Evolutionary conservation across 1,140 invertebrate genomes (phyloP), one percentile per base, ranked within the genome.

Genomic region (Drosophila hydei): DNA sequence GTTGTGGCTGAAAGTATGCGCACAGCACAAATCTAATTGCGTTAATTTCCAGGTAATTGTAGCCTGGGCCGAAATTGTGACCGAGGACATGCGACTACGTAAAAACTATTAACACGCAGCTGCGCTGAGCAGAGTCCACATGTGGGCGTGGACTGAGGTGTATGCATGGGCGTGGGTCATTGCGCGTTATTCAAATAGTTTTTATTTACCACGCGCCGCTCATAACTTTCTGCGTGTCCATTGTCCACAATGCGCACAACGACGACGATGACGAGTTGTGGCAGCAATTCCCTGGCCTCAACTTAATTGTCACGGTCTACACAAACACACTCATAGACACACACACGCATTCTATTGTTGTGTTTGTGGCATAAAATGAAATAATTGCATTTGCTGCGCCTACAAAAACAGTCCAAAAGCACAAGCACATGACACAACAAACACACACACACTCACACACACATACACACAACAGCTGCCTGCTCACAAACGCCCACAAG

Each of bases 131-230:
- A 12, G 3, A 42, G 18, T 19, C 59, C 61, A 55, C 42, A 36
- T 72, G 62, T 65, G 33, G 12, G 14, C 3, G n/a, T 25, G 21
- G 3, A 12, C 19, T 42, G 27, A 19, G 5, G 16, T 55, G 61
- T 33, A 25, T 42, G 64, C 6, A 43, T 45, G 23, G 72, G 63
- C 55, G 80, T 85, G 64, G 64, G 18, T 38, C 27, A 50, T 74
- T 75, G 73, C 80, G 81, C 81, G 77, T 80, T 85, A 85, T 85
- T 85, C 81, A 85, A 87, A 85, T 85, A 81, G 77, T 87, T 85
- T 87, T 70, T 43, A 76, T 77, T 72, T 70, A 63, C 81, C 74
- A 45, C 70, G 59, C 72, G 68, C 52, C 60, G 54, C 63, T 56
- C 72, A 75, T 75, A 60, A 71, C 60, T 61, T 51, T 45, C 47